Conservation (phyloP, 2,797 vertebrate genomes). For the Gymnodraco acuticeps region DNA sequence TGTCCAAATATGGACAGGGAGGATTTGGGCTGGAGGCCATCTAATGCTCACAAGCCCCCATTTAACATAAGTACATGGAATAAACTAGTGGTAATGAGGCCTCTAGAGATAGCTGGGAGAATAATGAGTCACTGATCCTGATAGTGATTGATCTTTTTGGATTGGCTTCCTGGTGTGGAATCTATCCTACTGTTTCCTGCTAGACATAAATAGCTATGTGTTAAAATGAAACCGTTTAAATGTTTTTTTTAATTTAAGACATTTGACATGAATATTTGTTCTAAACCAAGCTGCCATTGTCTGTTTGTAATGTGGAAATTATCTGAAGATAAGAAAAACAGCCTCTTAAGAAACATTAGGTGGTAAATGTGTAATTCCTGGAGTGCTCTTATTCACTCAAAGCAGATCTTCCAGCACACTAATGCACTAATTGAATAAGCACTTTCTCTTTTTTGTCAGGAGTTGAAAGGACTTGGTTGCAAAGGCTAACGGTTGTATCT, state of each 20-base stretch:
- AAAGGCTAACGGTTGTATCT: slow-evolving; percentile 33
- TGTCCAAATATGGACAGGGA: slow-evolving; percentile 34
- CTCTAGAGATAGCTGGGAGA: slow-evolving; percentile 33
- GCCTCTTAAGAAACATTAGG: not conserved
- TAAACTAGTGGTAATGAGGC: slow-evolving; percentile 68
- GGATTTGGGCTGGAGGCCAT: slow-evolving; percentile 39
- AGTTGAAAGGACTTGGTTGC: slow-evolving; percentile 17
- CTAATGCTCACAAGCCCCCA: slow-evolving; percentile 34
- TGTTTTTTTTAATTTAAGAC: slow-evolving; percentile 6
- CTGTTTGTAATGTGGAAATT: not conserved
- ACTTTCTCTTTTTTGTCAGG: slow-evolving; percentile 13
- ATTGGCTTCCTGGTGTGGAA: slow-evolving; percentile 27
- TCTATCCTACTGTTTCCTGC: slow-evolving; percentile 2
- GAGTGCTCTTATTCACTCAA: slow-evolving; percentile 7
- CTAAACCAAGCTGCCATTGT: not conserved
- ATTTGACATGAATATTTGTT: not conserved
- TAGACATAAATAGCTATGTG: not conserved
- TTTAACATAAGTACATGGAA: slow-evolving; percentile 45
- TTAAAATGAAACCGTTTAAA: not conserved
- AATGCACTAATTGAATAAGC: slow-evolving; percentile 31
- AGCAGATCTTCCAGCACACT: slow-evolving; percentile 17
- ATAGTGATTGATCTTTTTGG: slow-evolving; percentile 17
- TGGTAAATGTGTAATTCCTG: slow-evolving; percentile 1
- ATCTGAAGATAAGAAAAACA: not conserved
- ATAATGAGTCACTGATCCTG: slow-evolving; percentile 51